Evolutionary conservation across 2,888 invertebrate species (phyloP), one percentile per base, ranked within the genome.

Genomic region (Didymodactylos carnosus): DNA sequence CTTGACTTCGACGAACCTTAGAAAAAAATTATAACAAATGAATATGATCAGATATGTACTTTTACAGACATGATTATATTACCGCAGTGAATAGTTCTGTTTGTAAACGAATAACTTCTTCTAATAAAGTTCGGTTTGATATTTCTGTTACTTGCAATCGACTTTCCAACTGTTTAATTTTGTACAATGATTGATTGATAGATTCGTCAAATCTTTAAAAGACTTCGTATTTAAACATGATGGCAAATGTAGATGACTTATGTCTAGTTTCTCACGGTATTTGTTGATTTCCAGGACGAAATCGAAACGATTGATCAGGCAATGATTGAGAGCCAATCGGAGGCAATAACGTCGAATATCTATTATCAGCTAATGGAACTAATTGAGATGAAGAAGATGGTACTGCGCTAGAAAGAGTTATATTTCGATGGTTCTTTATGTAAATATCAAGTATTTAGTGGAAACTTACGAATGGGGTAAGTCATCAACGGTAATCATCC

Each of bases 61-160:
- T n/a, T n/a, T n/a, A n/a, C n/a, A 49, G 11, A 49, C 0, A 23
- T 11, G 11, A 35, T 16, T 35, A 14, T 76, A 76, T 46, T 41
- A 41, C 70, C 11, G 49, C 40, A 19, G n/a, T 43, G 19, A 72
- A 27, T 39, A 81, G 77, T 70, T 83, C 83, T 75, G 78, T 79
- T 76, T 82, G 82, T 41, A 83, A 77, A 23, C 82, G 78, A 19
- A 82, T 78, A 40, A 83, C 82, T 76, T 83, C 83, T 75, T 82
- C 82, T 35, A 83, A 77, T 6, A 83, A 77, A 19, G 82, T 80
- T n/a, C 83, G 77, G 77, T 83, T 82, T 10, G 82, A 82, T 76
- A 81, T 81, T 76, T 83, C 83, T 0, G 83, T 79, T 39, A 81
- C 80, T 16, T 78, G 78, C 3, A 83, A 76, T 5, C 83, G 78